phyloP scores from a whole-genome alignment of 2,797 vertebrate genomes.

The Tauraco hartlaubi region DNA sequence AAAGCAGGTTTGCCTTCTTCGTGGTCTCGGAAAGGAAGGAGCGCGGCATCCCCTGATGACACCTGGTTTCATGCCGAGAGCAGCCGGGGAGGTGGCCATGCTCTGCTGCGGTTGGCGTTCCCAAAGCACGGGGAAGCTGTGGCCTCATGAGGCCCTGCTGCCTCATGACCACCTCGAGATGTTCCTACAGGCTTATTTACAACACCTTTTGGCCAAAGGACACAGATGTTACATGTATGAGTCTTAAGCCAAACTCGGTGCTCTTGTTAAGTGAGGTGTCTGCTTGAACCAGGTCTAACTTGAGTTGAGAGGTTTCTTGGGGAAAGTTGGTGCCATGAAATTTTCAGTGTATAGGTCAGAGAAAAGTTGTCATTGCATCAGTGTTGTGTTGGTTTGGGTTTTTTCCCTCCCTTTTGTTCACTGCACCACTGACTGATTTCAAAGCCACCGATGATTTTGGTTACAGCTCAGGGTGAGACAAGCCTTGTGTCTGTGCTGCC shows the following conservation, averaged over 20 bases:
- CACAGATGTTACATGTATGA: neutral
- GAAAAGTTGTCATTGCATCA: neutral
- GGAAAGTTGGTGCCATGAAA: neutral
- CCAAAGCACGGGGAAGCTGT: neutral
- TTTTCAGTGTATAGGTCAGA: neutral
- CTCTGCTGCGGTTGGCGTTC: accelerated
- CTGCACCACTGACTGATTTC: neutral
- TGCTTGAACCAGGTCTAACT: neutral
- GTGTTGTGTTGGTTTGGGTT: no score
- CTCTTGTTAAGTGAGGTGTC: neutral
- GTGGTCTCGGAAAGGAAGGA: neutral
- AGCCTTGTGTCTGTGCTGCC: neutral
- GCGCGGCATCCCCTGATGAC: accelerated
- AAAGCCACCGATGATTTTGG: neutral
- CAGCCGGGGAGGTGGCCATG: accelerated
- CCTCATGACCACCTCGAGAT: neutral
- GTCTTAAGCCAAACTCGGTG: neutral
- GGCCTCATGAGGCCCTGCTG: neutral
- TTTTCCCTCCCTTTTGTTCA: neutral
- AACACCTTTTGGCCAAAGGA: neutral
- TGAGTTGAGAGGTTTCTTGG: neutral
- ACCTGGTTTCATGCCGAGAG: accelerated
- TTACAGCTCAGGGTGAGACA: neutral
- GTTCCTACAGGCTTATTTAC: neutral
- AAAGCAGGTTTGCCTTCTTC: neutral